Percentiles rank a stretch among this genome's conserved stretches.
Conservation (phyloP, 2,113 vertebrate species). For the Mesocricetus auratus region DNA sequence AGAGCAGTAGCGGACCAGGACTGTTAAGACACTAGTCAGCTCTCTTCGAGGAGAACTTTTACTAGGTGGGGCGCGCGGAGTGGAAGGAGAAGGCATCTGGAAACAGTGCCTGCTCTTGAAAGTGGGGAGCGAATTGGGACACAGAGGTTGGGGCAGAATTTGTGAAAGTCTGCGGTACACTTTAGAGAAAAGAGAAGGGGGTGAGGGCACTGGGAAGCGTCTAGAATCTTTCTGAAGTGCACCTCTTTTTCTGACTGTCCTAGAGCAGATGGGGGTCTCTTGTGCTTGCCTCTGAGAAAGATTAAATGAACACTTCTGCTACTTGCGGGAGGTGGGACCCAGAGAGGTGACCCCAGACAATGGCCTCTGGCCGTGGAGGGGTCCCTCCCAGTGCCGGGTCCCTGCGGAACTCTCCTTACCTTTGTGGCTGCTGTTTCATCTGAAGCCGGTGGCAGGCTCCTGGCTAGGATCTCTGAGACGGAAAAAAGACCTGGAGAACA, state of each 20-base stretch:
- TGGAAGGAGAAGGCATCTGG: background rate
- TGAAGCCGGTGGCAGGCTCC: slow-evolving; percentile 78
- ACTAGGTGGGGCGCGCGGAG: background rate
- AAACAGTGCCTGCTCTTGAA: slow-evolving; percentile 20
- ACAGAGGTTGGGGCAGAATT: slow-evolving; percentile 6
- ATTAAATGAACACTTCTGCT: background rate
- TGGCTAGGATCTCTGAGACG: slow-evolving; percentile 68
- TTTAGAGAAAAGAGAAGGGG: background rate
- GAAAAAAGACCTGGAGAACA: slow-evolving; percentile 74
- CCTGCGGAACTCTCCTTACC: slow-evolving; percentile 58
- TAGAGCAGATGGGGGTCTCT: background rate
- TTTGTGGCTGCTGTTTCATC: slow-evolving; percentile 78
- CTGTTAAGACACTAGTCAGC: slow-evolving; percentile 75
- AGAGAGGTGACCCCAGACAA: slow-evolving; percentile 62
- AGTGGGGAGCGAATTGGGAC: background rate
- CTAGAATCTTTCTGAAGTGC: background rate
- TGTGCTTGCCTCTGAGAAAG: background rate
- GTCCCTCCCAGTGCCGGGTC: background rate
- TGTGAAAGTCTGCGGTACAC: background rate
- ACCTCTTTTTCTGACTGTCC: background rate
- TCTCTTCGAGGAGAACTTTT: slow-evolving; percentile 74
- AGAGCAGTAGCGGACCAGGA: slow-evolving; percentile 57
- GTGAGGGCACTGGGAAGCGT: background rate
- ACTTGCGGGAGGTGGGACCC: slow-evolving; percentile 62
- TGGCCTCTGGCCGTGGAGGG: slow-evolving; percentile 55